A percentile compares a stretch with the other conserved stretches of the same genome.
Evolutionary conservation across 2,797 vertebrate species (phyloP).

Genomic region (Cyprinella venusta): DNA sequence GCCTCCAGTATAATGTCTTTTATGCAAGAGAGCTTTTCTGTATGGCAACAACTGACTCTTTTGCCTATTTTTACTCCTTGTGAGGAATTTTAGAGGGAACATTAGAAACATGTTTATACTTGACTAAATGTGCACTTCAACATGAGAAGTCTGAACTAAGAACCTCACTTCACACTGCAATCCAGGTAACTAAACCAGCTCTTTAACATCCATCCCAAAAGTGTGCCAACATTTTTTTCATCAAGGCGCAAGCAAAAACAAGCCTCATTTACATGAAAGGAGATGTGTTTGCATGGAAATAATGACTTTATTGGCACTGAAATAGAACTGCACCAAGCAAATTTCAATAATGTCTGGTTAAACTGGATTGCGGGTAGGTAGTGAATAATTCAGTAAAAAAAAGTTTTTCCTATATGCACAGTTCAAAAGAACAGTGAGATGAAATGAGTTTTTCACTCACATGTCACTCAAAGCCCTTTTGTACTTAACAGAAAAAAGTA

Average conservation of each 20-base stretch:
- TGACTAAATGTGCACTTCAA: neutral
- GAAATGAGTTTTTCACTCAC: neutral
- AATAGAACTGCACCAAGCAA: neutral
- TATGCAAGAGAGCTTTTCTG: neutral
- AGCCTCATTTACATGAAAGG: neutral
- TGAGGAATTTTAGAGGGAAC: conserved; percentile 12
- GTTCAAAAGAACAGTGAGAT: neutral
- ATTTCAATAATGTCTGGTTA: neutral
- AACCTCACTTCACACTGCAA: neutral
- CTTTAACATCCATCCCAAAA: neutral
- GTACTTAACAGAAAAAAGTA: neutral
- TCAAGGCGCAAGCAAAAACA: neutral
- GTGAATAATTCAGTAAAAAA: neutral
- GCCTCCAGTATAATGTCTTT: neutral
- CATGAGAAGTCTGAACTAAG: neutral
- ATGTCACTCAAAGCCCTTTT: neutral
- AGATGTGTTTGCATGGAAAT: conserved; percentile 1
- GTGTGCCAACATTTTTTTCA: neutral
- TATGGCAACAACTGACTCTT: neutral
- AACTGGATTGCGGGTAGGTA: neutral
- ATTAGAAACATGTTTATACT: conserved; percentile 4
- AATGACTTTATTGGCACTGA: conserved; percentile 5
- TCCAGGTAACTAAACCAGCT: neutral
- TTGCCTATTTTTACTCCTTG: neutral
- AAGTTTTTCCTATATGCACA: neutral